phyloP scores from a whole-genome alignment of 1,140 invertebrate genomes.

The Dendroctonus valens region DNA sequence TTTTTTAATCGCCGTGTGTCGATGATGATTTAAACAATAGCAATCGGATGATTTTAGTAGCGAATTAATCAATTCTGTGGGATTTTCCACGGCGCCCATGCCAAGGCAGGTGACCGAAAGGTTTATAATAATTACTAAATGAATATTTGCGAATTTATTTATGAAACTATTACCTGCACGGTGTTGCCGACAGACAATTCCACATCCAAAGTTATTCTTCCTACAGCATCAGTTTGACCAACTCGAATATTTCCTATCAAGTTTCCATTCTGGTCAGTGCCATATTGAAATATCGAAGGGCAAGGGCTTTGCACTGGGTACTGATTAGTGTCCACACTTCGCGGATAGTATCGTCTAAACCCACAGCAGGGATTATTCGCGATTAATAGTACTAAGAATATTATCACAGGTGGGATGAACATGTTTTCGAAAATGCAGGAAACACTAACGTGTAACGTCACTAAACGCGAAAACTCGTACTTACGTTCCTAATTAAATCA shows the following conservation, averaged over 20 bases:
- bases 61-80: no score
- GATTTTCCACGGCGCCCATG: no score
- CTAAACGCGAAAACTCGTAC: no score
- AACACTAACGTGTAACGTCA: no score
- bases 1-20: no score
- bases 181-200: constrained; percentile 42
- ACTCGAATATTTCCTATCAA: constrained; percentile 39
- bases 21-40: no score
- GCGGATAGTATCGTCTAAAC: constrained; percentile 1
- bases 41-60: no score
- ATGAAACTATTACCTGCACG: constrained; percentile 36
- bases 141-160: no score
- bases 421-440: no score
- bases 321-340: constrained; percentile 15
- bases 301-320: constrained; percentile 36
- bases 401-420: constrained; percentile 1
- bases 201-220: constrained; percentile 32
- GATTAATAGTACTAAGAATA: background rate
- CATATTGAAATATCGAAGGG: constrained; percentile 40
- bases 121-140: no score
- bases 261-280: constrained; percentile 31
- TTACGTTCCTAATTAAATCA: no score
- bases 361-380: background rate
- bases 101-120: no score
- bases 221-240: constrained; percentile 25